These are phyloP conservation scores for Tachysurus vachellii DNA, from an alignment of 2,113 vertebrate genomes.

Conservation along the genomic window DNA sequence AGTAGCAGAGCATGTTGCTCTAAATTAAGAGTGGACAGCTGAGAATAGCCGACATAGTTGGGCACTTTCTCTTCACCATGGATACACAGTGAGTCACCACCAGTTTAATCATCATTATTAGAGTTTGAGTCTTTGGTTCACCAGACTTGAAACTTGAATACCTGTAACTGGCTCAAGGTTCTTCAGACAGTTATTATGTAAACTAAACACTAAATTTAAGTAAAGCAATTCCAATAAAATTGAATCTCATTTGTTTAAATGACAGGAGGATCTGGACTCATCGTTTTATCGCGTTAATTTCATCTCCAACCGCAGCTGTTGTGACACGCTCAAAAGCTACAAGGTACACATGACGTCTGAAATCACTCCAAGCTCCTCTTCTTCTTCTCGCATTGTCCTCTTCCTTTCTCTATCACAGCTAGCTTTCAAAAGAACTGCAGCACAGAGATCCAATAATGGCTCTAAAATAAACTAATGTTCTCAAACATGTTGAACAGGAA, in stretches of 20 bases:
- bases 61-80: not conserved
- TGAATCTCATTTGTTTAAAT: constrained; percentile 65
- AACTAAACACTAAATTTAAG: not conserved
- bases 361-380: constrained; percentile 33
- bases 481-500: not conserved
- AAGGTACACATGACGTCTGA: constrained; percentile 58
- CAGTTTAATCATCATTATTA: not conserved
- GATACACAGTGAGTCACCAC: not conserved
- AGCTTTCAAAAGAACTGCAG: not conserved
- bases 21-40: constrained; percentile 24
- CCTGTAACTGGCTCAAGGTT: not conserved
- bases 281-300: constrained; percentile 75
- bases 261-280: constrained; percentile 77
- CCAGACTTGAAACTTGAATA: not conserved
- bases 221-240: not conserved
- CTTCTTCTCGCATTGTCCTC: not conserved
- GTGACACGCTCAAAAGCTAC: constrained; percentile 69
- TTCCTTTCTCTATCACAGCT: not conserved
- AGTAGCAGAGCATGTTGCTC: not conserved
- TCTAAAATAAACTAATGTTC: too few relatives aligned
- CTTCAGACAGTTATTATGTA: not conserved
- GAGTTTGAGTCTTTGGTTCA: not conserved
- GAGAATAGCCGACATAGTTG: constrained; percentile 15
- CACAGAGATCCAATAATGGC: not conserved
- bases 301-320: constrained; percentile 76